These are phyloP conservation scores for Rosalia funebris DNA, from an alignment of 2,888 invertebrate genomes.

Conservation along the genomic window DNA sequence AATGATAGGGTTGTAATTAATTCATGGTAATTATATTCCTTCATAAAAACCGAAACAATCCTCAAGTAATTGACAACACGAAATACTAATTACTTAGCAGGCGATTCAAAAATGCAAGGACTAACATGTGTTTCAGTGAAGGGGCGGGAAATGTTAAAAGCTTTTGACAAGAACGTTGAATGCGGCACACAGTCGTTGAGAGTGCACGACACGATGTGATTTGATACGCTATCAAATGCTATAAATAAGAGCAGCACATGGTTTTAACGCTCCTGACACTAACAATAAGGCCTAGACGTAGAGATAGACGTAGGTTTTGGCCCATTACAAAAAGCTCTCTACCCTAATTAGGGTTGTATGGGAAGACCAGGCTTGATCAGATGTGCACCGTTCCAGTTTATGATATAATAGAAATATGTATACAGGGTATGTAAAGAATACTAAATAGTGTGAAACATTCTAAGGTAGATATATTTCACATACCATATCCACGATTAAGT, in stretches of 20 bases:
- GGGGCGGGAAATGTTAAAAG: constrained; percentile 28
- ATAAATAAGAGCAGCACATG: too few species aligned
- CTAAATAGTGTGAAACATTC: too few species aligned
- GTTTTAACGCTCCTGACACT: constrained; percentile 27
- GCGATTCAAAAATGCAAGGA: constrained; percentile 14
- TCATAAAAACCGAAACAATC: constrained; percentile 1
- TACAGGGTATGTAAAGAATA: too few species aligned
- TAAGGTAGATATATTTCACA: too few species aligned
- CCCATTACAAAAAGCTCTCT: constrained; percentile 27
- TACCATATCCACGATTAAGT: too few species aligned
- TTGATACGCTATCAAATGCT: constrained; percentile 38
- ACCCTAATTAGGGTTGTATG: constrained; percentile 18
- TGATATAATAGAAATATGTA: too few species aligned
- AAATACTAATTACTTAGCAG: constrained; percentile 33
- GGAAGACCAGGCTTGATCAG: constrained; percentile 9
- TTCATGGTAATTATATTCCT: too few species aligned
- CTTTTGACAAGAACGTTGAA: constrained; percentile 28
- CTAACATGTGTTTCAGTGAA: constrained; percentile 37
- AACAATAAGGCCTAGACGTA: constrained; percentile 16
- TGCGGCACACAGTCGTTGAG: constrained; percentile 18
- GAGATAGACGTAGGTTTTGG: constrained; percentile 21
- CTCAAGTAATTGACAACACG: constrained; percentile 8
- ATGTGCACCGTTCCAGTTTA: neutral
- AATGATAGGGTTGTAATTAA: too few species aligned
- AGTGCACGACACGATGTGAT: constrained; percentile 18